These are phyloP conservation scores for Watsonalla binaria DNA, from an alignment of 2,888 invertebrate genomes.

Conservation along the genomic window DNA sequence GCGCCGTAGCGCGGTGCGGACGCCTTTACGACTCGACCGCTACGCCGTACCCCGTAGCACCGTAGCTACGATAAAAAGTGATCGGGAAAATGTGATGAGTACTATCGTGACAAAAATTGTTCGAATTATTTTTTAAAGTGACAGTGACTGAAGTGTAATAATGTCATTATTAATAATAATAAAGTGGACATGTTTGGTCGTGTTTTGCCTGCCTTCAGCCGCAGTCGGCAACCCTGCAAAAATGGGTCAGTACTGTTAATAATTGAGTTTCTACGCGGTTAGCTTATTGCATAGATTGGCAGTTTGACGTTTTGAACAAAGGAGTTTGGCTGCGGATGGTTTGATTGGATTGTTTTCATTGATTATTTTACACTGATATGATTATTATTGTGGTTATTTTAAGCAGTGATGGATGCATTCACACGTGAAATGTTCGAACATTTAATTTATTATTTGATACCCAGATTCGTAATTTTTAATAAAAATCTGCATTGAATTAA, in stretches of 20 bases:
- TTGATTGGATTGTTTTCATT: conserved; percentile 9
- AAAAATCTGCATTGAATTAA: no score
- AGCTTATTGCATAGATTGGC: conserved; percentile 46
- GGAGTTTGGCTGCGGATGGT: conserved; percentile 21
- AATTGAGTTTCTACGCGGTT: conserved; percentile 49
- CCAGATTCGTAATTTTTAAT: no score
- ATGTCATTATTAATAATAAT: conserved; percentile 30
- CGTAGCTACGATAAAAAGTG: conserved; percentile 24
- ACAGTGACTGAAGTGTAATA: conserved; percentile 25
- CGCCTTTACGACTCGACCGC: conserved; percentile 36
- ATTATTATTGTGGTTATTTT: not conserved
- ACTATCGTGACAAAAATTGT: conserved; percentile 28
- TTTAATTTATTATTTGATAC: no score
- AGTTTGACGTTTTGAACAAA: conserved; percentile 51
- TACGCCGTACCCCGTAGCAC: conserved; percentile 19
- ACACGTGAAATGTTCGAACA: no score
- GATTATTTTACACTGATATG: not conserved
- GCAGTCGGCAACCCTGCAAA: conserved; percentile 65
- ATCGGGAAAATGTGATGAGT: conserved; percentile 49
- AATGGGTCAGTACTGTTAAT: conserved; percentile 69
- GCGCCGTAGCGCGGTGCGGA: conserved; percentile 50
- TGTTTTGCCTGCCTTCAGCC: conserved; percentile 36
- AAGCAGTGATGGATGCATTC: no score
- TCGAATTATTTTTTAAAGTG: conserved; percentile 29
- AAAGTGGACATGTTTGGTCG: conserved; percentile 51